Conservation (phyloP, 2,797 vertebrate species). For the Glossophaga mutica region DNA sequence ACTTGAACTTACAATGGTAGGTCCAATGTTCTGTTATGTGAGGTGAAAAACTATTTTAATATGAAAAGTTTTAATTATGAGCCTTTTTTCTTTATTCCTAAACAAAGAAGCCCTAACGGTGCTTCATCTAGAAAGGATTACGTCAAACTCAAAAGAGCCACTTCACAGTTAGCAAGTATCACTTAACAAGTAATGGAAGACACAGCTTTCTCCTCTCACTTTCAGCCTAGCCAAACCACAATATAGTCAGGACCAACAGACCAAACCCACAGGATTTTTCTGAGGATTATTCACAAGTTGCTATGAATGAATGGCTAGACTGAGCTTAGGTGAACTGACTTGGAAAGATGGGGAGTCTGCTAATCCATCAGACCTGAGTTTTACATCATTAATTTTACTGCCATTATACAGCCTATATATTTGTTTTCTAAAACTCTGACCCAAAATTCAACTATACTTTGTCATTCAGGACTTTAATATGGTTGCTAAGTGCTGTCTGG, state of each 20-base stretch:
- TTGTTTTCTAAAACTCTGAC: constrained; percentile 53
- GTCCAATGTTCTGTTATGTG: neutral
- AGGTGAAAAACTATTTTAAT: neutral
- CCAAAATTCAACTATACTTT: constrained; percentile 45
- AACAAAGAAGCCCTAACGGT: neutral
- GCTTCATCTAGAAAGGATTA: constrained; percentile 38
- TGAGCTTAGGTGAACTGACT: constrained; percentile 52
- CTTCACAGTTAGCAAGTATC: constrained; percentile 41
- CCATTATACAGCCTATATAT: constrained; percentile 14
- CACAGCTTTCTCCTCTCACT: neutral
- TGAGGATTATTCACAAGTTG: constrained; percentile 49
- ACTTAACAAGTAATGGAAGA: constrained; percentile 31
- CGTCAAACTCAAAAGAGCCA: constrained; percentile 7
- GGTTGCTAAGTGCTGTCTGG: neutral
- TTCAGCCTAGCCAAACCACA: constrained; percentile 52
- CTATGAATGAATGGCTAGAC: constrained; percentile 60
- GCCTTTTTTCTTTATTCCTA: neutral
- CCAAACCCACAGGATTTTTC: constrained; percentile 45
- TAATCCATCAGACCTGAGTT: constrained; percentile 17
- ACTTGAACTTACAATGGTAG: neutral
- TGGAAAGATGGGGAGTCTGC: constrained; percentile 35
- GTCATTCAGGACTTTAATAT: constrained; percentile 45
- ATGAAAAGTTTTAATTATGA: neutral
- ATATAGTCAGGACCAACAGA: neutral
- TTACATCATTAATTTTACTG: constrained; percentile 57